These are phyloP conservation scores for Gryllus longicercus DNA, from an alignment of 2,888 invertebrate genomes.

Conservation along the genomic window DNA sequence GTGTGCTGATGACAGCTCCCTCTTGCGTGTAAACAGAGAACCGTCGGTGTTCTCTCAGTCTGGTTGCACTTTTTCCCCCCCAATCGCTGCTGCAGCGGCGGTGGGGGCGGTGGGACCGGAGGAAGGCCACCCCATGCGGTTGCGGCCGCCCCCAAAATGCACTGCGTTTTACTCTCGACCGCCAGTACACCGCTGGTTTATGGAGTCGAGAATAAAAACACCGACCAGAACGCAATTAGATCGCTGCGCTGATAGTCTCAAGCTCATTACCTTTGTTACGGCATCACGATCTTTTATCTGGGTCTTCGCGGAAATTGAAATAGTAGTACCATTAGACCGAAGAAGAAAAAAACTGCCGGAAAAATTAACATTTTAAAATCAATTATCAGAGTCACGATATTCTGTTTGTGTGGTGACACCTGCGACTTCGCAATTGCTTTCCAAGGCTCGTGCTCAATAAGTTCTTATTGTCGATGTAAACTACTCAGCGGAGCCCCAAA, in stretches of 20 bases:
- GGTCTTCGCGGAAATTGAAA: neutral
- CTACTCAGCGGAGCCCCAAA: neutral
- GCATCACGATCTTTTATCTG: neutral
- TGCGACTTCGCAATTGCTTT: neutral
- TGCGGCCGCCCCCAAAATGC: neutral
- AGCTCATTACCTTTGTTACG: neutral
- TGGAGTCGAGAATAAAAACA: neutral
- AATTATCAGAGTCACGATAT: neutral
- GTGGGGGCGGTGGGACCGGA: too few relatives aligned
- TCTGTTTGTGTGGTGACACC: neutral
- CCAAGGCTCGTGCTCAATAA: neutral
- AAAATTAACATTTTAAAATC: conserved; percentile 1
- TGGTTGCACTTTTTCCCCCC: neutral
- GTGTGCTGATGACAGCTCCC: conserved; percentile 17
- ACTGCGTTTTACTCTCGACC: neutral
- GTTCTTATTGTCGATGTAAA: neutral
- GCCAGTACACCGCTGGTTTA: neutral
- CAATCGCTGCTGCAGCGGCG: neutral
- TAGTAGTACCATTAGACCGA: neutral
- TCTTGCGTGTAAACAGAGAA: neutral
- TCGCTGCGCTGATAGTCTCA: neutral
- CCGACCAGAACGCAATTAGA: neutral
- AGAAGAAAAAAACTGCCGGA: neutral
- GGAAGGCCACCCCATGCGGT: too few relatives aligned
- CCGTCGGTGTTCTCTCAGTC: neutral